Conservation (phyloP, 2,797 vertebrate genomes). For the Alosa sapidissima region DNA sequence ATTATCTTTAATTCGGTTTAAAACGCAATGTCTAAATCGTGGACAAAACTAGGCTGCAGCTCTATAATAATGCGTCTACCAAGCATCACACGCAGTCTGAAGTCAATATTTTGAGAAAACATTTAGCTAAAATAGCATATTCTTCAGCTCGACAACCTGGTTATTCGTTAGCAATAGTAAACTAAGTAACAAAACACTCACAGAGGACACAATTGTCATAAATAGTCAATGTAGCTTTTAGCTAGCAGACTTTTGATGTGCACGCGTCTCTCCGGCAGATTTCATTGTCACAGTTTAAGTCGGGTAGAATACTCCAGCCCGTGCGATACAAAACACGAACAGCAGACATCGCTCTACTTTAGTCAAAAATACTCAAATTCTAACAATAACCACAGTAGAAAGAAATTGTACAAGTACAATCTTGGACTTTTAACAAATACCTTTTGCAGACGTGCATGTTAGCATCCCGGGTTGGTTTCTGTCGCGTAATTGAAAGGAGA, state of each 20-base stretch:
- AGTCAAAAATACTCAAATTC: background rate
- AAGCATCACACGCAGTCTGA: background rate
- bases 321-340: background rate
- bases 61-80: constrained; percentile 19
- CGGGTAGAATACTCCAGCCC: constrained; percentile 10
- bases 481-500: constrained; percentile 34
- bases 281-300: constrained; percentile 25
- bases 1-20: constrained; percentile 54
- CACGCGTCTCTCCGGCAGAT: constrained; percentile 1
- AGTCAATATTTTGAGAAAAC: constrained; percentile 6
- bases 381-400: background rate
- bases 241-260: constrained; percentile 35
- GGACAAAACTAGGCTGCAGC: constrained; percentile 15
- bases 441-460: constrained; percentile 49
- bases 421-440: constrained; percentile 44
- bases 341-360: background rate
- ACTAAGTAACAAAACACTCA: background rate
- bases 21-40: constrained; percentile 41
- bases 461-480: constrained; percentile 42
- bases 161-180: background rate
- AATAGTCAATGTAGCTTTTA: constrained; percentile 15
- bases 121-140: constrained; percentile 4
- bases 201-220: background rate
- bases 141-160: background rate
- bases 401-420: background rate